Evolutionary conservation across 1,140 invertebrate genomes (phyloP).

Genomic region (Coptotermes formosanus): DNA sequence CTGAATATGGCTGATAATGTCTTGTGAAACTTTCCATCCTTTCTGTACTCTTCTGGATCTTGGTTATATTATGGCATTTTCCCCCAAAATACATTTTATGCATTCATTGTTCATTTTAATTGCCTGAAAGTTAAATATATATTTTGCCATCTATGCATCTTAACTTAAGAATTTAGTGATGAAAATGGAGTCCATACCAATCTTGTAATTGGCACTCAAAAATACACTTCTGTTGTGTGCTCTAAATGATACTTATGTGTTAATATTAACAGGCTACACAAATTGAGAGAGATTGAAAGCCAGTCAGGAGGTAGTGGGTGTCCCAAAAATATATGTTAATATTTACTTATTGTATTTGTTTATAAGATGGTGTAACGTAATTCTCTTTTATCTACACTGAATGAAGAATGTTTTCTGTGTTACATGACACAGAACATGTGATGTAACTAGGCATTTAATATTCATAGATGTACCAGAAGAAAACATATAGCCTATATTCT

Average conservation of each 20-base stretch:
- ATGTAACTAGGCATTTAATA: slow-evolving; percentile 17
- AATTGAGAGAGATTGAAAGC: background rate
- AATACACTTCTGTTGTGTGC: background rate
- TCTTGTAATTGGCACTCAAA: background rate
- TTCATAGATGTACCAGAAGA: slow-evolving; percentile 11
- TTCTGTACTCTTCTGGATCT: background rate
- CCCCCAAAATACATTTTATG: background rate
- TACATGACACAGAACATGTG: background rate
- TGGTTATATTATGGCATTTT: background rate
- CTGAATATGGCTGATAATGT: too few relatives aligned
- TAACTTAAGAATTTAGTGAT: background rate
- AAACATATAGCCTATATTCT: background rate
- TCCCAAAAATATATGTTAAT: background rate
- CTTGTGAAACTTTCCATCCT: background rate
- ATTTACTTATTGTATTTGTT: slow-evolving; percentile 12
- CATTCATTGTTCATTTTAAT: background rate
- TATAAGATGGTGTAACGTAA: background rate
- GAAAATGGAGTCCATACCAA: background rate
- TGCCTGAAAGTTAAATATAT: background rate
- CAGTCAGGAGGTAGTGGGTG: background rate
- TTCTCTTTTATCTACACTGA: background rate
- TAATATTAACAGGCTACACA: background rate
- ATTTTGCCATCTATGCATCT: background rate
- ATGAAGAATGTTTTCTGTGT: background rate
- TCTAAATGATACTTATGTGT: background rate